Evolutionary conservation across 37 sponge, comb jelly and placozoan genomes (phyloP).

Genomic region (Amphimedon queenslandica): DNA sequence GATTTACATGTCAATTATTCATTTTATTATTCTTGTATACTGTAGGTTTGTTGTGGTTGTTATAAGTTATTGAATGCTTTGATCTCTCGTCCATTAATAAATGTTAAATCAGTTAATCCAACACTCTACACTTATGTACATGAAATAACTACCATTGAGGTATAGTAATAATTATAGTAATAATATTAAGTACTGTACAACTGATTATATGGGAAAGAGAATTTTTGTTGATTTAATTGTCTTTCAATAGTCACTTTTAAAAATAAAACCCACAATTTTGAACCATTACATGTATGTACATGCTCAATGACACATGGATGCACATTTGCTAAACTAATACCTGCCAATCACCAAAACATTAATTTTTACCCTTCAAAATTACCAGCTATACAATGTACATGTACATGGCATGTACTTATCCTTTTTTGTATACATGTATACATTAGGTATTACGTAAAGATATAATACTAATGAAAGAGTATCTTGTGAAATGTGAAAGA

Average conservation of each 20-base stretch:
- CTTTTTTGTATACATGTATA: background rate
- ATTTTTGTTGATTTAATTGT: too few species aligned
- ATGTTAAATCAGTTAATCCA: slow-evolving; percentile 34
- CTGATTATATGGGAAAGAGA: too few species aligned
- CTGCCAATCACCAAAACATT: too few species aligned
- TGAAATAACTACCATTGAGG: slow-evolving; percentile 45
- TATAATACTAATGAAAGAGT: slow-evolving; percentile 67
- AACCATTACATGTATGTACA: too few species aligned
- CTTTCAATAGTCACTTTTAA: too few species aligned
- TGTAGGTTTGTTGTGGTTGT: slow-evolving; percentile 58
- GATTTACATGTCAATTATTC: too few species aligned
- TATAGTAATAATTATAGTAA: background rate
- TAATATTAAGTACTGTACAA: background rate
- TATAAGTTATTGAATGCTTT: slow-evolving; percentile 21
- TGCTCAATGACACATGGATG: too few species aligned
- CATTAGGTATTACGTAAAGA: slow-evolving; percentile 57
- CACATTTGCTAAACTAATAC: background rate
- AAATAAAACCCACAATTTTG: too few species aligned
- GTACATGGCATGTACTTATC: background rate
- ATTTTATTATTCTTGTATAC: too few species aligned
- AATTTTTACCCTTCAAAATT: too few species aligned
- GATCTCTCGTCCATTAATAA: slow-evolving; percentile 29
- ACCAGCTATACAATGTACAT: too few species aligned
- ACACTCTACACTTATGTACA: slow-evolving; percentile 62
- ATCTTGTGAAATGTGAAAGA: slow-evolving; percentile 50